Evolutionary conservation across 2,797 vertebrate species (phyloP).

Genomic region (Catostomus latipinnis): DNA sequence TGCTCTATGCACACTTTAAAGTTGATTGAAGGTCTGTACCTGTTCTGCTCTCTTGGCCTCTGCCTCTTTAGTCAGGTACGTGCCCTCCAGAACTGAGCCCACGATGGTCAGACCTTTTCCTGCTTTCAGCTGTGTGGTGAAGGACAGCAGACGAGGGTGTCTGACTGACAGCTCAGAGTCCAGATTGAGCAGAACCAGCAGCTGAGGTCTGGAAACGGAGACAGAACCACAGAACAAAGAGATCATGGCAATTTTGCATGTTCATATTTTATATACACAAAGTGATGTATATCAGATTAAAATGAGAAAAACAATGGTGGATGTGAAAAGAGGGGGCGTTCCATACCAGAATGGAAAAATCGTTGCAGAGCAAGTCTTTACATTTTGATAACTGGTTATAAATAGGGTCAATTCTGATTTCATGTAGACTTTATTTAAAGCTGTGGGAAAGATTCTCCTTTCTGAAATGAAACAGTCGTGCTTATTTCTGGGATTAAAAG

Average conservation of each 20-base stretch:
- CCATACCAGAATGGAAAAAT: too few relatives aligned
- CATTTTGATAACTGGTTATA: too few relatives aligned
- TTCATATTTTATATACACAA: too few relatives aligned
- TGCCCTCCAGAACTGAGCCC: constrained; percentile 89
- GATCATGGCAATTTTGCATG: too few relatives aligned
- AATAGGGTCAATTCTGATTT: too few relatives aligned
- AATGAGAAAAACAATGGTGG: too few relatives aligned
- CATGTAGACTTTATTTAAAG: neutral
- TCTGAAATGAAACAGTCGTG: neutral
- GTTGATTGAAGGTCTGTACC: constrained; percentile 69
- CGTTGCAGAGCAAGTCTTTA: too few relatives aligned
- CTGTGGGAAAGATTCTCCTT: neutral
- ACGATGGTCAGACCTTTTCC: constrained; percentile 95
- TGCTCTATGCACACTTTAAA: neutral
- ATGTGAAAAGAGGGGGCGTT: too few relatives aligned
- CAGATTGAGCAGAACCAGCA: constrained; percentile 90
- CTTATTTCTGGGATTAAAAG: constrained; percentile 39
- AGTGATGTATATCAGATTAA: too few relatives aligned
- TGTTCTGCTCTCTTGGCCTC: constrained; percentile 89
- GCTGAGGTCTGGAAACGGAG: constrained; percentile 81
- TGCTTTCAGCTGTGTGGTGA: constrained; percentile 92
- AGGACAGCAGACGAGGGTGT: constrained; percentile 90
- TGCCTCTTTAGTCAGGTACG: constrained; percentile 86
- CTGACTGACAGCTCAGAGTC: constrained; percentile 85
- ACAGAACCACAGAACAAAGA: neutral